Evolutionary conservation across 2,113 vertebrate genomes (phyloP).

Genomic region (Monopterus albus): DNA sequence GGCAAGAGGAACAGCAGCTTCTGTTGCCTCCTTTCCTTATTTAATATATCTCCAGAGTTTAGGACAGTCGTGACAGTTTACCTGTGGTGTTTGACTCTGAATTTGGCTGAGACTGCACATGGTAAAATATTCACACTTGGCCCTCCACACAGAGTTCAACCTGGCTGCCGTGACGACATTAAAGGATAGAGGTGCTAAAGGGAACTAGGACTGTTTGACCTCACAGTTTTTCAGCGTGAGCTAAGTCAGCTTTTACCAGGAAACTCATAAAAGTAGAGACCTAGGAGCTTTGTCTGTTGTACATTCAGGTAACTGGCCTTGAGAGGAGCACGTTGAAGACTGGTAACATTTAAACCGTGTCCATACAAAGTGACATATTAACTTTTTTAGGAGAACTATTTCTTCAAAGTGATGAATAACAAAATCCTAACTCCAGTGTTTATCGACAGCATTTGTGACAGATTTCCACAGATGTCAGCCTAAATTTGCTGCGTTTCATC

Average conservation of each 20-base stretch:
- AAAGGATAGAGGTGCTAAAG: slow-evolving; percentile 12
- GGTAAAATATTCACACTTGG: neutral
- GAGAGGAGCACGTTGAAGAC: no score
- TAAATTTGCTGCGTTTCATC: neutral
- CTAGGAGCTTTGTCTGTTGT: slow-evolving; percentile 36
- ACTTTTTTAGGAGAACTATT: neutral
- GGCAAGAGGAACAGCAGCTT: neutral
- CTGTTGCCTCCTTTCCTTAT: neutral
- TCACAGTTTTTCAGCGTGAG: slow-evolving; percentile 17
- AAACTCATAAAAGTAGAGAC: slow-evolving; percentile 11
- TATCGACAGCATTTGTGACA: neutral
- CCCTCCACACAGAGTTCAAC: neutral
- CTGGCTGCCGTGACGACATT: neutral
- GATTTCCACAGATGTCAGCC: neutral
- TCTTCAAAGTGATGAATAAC: neutral
- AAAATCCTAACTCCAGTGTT: neutral
- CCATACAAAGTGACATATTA: neutral
- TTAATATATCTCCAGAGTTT: neutral
- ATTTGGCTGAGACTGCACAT: slow-evolving; percentile 22
- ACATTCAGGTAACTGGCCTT: slow-evolving; percentile 19
- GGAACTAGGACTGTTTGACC: no score
- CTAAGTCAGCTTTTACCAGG: slow-evolving; percentile 41
- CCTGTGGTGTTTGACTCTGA: neutral
- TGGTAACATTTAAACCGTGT: no score
- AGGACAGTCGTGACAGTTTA: neutral